phyloP scores from a whole-genome alignment of 64 coral and sea anemone species.

The Montipora cactus region DNA sequence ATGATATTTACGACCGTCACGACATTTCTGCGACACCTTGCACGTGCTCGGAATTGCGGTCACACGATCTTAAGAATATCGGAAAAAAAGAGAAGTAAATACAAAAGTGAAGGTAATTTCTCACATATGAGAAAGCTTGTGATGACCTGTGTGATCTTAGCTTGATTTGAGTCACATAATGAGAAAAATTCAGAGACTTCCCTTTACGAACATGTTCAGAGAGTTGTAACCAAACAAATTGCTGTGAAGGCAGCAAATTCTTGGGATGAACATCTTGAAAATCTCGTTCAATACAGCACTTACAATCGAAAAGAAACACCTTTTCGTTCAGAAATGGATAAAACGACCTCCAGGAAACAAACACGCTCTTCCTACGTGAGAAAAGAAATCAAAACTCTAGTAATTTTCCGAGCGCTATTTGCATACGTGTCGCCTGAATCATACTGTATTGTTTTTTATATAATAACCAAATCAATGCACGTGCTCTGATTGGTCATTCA shows the following conservation, averaged over 20 bases:
- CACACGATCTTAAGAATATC: constrained; percentile 27
- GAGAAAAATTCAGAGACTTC: constrained; percentile 15
- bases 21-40: not conserved
- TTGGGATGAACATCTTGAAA: constrained; percentile 18
- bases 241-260: not conserved
- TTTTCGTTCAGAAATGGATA: not conserved
- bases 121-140: constrained; percentile 8
- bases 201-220: not conserved
- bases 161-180: constrained; percentile 15
- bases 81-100: not conserved
- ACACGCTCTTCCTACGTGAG: not conserved
- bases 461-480: no score
- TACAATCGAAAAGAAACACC: not conserved
- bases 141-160: not conserved
- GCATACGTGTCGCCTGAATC: not conserved
- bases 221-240: not conserved
- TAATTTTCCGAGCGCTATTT: constrained; percentile 24
- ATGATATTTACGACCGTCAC: not conserved
- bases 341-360: not conserved
- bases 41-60: not conserved
- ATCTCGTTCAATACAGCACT: constrained; percentile 18
- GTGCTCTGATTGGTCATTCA: no score
- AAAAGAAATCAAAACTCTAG: constrained; percentile 4
- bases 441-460: not conserved
- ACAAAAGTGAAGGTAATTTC: constrained; percentile 14